A percentile compares a stretch with the other conserved stretches of the same genome.
Evolutionary conservation across 2,113 vertebrate species (phyloP).

Genomic region (Oncorhynchus gorbuscha): DNA sequence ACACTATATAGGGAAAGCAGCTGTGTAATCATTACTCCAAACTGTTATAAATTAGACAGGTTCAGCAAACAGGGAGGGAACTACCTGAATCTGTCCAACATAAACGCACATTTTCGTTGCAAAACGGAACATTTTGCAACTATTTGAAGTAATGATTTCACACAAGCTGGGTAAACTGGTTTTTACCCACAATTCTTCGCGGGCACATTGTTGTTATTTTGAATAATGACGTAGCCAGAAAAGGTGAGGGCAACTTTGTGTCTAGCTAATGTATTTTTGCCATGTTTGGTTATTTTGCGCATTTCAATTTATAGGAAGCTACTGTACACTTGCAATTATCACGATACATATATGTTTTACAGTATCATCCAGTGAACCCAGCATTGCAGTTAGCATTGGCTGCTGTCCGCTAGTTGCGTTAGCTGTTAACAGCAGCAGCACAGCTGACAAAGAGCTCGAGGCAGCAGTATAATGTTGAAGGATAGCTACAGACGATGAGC

Average conservation of each 20-base stretch:
- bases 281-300: background rate
- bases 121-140: background rate
- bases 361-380: no score
- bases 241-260: background rate
- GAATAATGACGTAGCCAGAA: conserved; percentile 42
- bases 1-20: no score
- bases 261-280: background rate
- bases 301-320: background rate
- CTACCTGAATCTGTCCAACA: background rate
- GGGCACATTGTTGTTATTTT: conserved; percentile 7
- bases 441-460: no score
- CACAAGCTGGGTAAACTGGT: no score
- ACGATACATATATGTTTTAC: no score
- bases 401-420: no score
- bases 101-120: no score
- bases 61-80: background rate
- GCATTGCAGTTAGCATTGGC: no score
- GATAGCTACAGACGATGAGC: no score
- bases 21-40: background rate
- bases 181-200: conserved; percentile 53
- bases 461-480: no score
- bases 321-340: background rate
- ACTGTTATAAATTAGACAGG: background rate
- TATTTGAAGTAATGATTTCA: background rate
- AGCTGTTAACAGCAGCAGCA: no score